phyloP scores from a whole-genome alignment of 2,113 vertebrate species.

The Proterorhinus semilunaris region DNA sequence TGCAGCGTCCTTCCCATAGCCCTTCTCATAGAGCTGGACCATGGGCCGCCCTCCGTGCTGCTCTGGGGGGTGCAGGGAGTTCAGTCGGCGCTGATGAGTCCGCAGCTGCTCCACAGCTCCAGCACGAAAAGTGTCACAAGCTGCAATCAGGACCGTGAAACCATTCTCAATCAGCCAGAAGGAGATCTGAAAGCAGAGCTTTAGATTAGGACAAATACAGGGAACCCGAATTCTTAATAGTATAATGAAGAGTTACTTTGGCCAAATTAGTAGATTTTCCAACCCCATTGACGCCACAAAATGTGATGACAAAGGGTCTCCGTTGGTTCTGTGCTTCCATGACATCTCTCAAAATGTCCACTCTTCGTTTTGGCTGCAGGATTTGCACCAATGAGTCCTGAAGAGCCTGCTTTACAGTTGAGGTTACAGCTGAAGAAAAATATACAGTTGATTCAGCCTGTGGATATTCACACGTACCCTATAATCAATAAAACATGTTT shows the following conservation, averaged over 20 bases:
- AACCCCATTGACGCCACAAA: constrained; percentile 95
- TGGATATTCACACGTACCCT: background rate
- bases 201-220: background rate
- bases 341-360: constrained; percentile 92
- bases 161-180: constrained; percentile 97
- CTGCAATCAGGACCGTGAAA: constrained; percentile 93
- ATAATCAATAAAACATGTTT: background rate
- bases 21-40: constrained; percentile 96
- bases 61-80: constrained; percentile 88
- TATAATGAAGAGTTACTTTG: constrained; percentile 77
- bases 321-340: constrained; percentile 89
- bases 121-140: constrained; percentile 94
- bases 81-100: constrained; percentile 92
- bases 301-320: constrained; percentile 91
- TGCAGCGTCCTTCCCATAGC: constrained; percentile 95
- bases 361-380: constrained; percentile 92
- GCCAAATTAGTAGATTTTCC: constrained; percentile 98
- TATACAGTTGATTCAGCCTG: background rate
- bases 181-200: constrained; percentile 80
- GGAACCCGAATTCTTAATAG: no score
- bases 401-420: constrained; percentile 93
- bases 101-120: constrained; percentile 97
- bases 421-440: constrained; percentile 85
- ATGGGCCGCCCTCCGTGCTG: constrained; percentile 78
- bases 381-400: constrained; percentile 98